These are phyloP conservation scores for Podargus strigoides DNA, from an alignment of 2,797 vertebrate genomes.

Conservation along the genomic window DNA sequence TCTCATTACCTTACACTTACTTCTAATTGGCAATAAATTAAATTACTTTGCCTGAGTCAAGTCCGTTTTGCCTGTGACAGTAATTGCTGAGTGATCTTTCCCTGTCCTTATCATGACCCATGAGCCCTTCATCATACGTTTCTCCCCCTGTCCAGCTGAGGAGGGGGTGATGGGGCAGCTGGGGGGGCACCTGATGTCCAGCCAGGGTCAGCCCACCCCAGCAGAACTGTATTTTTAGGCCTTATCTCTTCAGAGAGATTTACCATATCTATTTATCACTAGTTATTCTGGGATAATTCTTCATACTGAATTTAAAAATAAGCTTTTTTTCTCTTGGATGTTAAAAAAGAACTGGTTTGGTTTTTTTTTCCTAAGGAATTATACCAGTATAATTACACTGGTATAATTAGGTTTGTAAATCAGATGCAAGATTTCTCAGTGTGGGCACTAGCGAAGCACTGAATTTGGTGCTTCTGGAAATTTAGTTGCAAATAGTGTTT, in stretches of 20 bases:
- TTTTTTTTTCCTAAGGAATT: not conserved
- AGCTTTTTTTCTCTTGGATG: not conserved
- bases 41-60: not conserved
- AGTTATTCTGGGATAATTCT: not conserved
- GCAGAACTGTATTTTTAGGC: not conserved
- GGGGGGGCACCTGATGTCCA: not conserved
- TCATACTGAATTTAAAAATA: not conserved
- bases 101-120: not conserved
- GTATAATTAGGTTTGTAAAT: constrained; percentile 25
- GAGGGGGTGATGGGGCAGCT: not conserved
- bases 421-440: not conserved
- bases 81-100: not conserved
- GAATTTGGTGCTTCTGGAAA: constrained; percentile 4
- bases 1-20: not conserved
- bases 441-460: not conserved
- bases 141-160: not conserved
- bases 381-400: not conserved
- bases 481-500: not conserved
- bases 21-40: not conserved
- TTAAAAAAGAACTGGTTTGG: constrained; percentile 5
- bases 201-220: not conserved
- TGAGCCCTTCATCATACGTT: too few relatives aligned
- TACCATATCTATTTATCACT: fast-evolving
- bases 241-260: not conserved
- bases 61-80: not conserved